Evolutionary conservation across 2,888 invertebrate genomes (phyloP), one percentile per base, ranked within the genome.

Genomic region (Bellardia pandia): DNA sequence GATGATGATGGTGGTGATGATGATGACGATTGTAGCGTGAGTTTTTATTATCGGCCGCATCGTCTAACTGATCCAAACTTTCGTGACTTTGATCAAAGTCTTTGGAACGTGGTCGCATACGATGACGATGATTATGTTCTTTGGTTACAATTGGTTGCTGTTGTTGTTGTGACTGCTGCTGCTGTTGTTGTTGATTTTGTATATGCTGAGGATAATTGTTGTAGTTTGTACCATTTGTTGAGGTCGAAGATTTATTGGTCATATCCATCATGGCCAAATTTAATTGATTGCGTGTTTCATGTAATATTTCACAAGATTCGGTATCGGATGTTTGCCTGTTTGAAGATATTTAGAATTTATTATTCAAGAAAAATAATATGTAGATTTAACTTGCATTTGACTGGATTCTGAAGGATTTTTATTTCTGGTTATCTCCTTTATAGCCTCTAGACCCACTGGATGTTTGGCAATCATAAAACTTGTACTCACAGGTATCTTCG

Each of bases 371-470:
- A 23, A 23, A 1, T 23, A 23, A 23, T 1, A 23, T 23, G 23
- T 23, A 23, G 23, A 23, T 23, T 23, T 23, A 56, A 92, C 93
- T 92, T 90, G 94, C 93, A 93, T 93, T 92, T 93, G 93, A 89
- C 93, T 93, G 71, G 93, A 93, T 87, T 93, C 93, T 84, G 93
- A 93, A 85, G 94, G 94, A 90, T 96, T 95, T 90, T 95, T 95
- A 90, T 95, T 95, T 66, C 95, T 94, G 76, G 96, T 96, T 88
- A 97, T 95, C 91, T 96, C 96, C 91, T 96, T 96, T 90, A 97
- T 96, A 89, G 96, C 96, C 71, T 96, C 97, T 91, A 97, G 94
- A 42, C 97, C 97, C 89, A 97, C 96, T 86, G 96, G 96, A 93
- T 96, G 96, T 86, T 94, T 94, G 84, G 93, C 91, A 83, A 93